These are phyloP conservation scores for Clavelina lepadiformis DNA, from an alignment of 23 tunicate species.

Conservation along the genomic window DNA sequence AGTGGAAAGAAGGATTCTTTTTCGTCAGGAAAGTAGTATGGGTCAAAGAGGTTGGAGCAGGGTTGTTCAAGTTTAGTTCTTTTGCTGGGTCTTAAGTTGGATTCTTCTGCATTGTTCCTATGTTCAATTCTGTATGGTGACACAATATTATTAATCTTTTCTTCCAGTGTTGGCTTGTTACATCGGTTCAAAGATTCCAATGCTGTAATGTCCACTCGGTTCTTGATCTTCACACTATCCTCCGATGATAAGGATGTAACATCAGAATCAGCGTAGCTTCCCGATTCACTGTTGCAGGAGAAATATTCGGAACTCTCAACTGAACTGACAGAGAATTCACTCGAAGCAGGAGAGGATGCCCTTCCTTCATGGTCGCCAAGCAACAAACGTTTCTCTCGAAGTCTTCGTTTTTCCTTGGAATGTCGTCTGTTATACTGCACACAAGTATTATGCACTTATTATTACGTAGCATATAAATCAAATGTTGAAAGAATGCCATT, in stretches of 20 bases:
- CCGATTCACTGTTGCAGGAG: conserved; percentile 18
- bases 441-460: too few relatives aligned
- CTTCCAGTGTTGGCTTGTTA: too few relatives aligned
- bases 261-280: conserved; percentile 41
- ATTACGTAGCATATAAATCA: too few relatives aligned
- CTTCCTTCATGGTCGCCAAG: background rate
- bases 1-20: background rate
- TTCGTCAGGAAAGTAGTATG: background rate
- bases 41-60: background rate
- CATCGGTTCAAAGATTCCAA: too few relatives aligned
- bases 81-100: background rate
- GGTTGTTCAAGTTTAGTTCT: background rate
- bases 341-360: conserved; percentile 35
- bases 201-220: background rate
- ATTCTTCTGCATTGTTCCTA: background rate
- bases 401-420: too few relatives aligned
- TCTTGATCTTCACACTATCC: too few relatives aligned
- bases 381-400: background rate
- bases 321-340: conserved; percentile 40
- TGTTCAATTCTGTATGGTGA: conserved; percentile 1
- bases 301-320: conserved; percentile 36
- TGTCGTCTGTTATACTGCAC: too few relatives aligned
- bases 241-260: conserved; percentile 28
- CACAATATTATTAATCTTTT: too few relatives aligned
- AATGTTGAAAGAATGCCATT: too few relatives aligned